Conservation (phyloP, 2,888 invertebrate species). For the Catocala fraxini region DNA sequence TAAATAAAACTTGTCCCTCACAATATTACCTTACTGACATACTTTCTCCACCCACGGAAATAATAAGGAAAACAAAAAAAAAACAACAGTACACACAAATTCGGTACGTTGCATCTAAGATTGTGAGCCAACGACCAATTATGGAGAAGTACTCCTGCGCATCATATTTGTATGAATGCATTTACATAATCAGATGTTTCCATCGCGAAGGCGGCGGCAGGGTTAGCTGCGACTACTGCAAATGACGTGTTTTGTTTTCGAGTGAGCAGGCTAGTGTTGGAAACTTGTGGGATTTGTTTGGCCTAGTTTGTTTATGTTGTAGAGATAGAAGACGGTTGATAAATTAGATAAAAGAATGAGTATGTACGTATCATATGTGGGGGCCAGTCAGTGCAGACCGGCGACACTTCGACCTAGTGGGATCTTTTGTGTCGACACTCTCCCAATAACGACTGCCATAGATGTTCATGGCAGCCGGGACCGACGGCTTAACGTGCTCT, state of each 20-base stretch:
- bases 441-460: too few species aligned
- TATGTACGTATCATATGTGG: too few species aligned
- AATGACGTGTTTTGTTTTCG: slow-evolving; percentile 43
- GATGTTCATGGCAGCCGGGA: too few species aligned
- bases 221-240: slow-evolving; percentile 40
- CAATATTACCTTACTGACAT: slow-evolving; percentile 8
- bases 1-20: slow-evolving; percentile 12
- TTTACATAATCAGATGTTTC: slow-evolving; percentile 52
- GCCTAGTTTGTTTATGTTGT: background rate
- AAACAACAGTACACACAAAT: slow-evolving; percentile 6
- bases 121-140: slow-evolving; percentile 46
- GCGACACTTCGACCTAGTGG: too few species aligned
- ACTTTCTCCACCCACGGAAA: slow-evolving; percentile 7
- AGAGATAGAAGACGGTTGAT: too few species aligned
- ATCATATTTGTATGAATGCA: slow-evolving; percentile 30
- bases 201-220: slow-evolving; percentile 38
- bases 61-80: slow-evolving; percentile 12
- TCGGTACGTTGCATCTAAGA: slow-evolving; percentile 17
- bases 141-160: slow-evolving; percentile 48
- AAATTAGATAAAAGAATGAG: too few species aligned
- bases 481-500: too few species aligned
- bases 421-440: too few species aligned
- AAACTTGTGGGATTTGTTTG: background rate
- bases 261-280: background rate
- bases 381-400: too few species aligned